Evolutionary conservation across 2,888 invertebrate genomes (phyloP).

Genomic region (Melitaea athalia): DNA sequence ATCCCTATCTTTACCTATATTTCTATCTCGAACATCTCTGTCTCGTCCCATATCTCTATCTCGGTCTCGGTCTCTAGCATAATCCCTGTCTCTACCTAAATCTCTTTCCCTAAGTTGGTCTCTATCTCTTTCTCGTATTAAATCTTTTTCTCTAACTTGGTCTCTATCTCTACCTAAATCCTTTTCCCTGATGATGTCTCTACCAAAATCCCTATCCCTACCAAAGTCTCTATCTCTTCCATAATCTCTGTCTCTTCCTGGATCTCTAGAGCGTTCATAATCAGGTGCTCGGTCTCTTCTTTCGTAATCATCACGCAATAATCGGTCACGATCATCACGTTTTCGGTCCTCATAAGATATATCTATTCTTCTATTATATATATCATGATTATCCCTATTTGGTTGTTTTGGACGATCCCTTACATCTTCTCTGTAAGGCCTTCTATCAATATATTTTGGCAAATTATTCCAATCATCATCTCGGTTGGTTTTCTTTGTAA

Average conservation of each 20-base stretch:
- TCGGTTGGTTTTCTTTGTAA: slow-evolving; percentile 56
- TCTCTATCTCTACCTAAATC: slow-evolving; percentile 46
- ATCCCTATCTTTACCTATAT: slow-evolving; percentile 52
- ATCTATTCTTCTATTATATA: slow-evolving; percentile 47
- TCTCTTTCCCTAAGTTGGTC: slow-evolving; percentile 40
- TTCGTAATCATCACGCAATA: slow-evolving; percentile 44
- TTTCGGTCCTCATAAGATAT: slow-evolving; percentile 51
- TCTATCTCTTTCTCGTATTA: slow-evolving; percentile 44
- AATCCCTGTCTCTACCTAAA: slow-evolving; percentile 43
- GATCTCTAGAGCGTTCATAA: slow-evolving; percentile 47
- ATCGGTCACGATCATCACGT: slow-evolving; percentile 55
- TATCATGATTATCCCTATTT: slow-evolving; percentile 30
- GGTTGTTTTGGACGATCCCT: slow-evolving; percentile 42
- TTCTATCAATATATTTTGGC: slow-evolving; percentile 48
- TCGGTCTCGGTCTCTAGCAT: slow-evolving; percentile 40
- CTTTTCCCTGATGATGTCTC: slow-evolving; percentile 44
- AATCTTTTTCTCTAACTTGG: slow-evolving; percentile 37
- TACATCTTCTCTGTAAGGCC: slow-evolving; percentile 50
- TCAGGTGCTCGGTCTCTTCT: slow-evolving; percentile 47
- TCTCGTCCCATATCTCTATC: slow-evolving; percentile 40
- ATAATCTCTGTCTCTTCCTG: slow-evolving; percentile 45
- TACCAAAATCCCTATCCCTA: slow-evolving; percentile 40
- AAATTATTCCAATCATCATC: slow-evolving; percentile 45
- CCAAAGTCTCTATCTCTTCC: slow-evolving; percentile 49
- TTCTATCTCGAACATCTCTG: slow-evolving; percentile 42